Percentiles rank a stretch among this genome's conserved stretches.
Evolutionary conservation across 2,888 invertebrate genomes (phyloP).

Genomic region (Gerris lacustris): DNA sequence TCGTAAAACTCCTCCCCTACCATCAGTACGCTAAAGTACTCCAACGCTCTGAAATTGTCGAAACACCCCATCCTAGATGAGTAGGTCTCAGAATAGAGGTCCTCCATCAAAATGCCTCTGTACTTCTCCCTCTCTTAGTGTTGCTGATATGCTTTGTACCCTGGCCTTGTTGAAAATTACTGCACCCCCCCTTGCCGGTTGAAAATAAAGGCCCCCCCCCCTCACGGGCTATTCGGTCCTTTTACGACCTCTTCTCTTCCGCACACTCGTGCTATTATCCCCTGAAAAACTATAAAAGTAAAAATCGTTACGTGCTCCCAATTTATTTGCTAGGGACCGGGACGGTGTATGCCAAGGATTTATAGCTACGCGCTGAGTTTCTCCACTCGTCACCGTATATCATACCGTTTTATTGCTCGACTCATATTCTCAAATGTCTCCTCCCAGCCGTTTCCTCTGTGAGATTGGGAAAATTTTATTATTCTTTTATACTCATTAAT

Average conservation of each 20-base stretch:
- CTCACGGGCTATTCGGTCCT: not conserved
- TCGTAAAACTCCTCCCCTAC: not conserved
- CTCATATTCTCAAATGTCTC: not conserved
- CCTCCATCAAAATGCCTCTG: not conserved
- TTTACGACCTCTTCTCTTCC: not conserved
- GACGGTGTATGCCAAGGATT: not conserved
- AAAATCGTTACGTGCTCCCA: conserved; percentile 3
- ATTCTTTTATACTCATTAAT: not conserved
- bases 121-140: not conserved
- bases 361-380: not conserved
- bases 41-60: not conserved
- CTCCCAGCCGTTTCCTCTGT: not conserved
- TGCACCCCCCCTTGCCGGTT: not conserved
- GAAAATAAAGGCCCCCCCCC: not conserved
- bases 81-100: not conserved
- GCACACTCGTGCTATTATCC: not conserved
- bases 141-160: not conserved
- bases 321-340: not conserved
- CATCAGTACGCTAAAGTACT: not conserved
- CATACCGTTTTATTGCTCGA: not conserved
- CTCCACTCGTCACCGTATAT: not conserved
- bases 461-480: not conserved
- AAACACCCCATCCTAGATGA: not conserved
- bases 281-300: not conserved
- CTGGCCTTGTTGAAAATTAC: not conserved